A percentile compares a stretch with the other conserved stretches of the same genome.
These are phyloP conservation scores for Dicyrtoma fusca DNA, from an alignment of 2,888 invertebrate species.

Conservation along the genomic window DNA sequence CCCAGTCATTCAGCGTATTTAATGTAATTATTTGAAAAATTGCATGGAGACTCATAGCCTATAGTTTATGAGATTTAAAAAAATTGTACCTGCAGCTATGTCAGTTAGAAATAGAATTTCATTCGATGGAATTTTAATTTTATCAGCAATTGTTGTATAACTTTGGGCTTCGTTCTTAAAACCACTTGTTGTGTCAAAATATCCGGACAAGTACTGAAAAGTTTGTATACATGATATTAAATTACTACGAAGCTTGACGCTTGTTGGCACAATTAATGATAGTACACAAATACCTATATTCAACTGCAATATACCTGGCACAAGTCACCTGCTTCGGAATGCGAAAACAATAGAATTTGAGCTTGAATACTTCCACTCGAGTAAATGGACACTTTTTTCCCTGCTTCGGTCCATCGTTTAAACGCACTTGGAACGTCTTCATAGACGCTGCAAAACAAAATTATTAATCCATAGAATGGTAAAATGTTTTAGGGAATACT, in stretches of 20 bases:
- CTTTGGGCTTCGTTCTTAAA: slow-evolving; percentile 76
- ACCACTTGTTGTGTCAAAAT: slow-evolving; percentile 87
- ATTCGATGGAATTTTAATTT: slow-evolving; percentile 68
- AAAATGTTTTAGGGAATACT: too few species aligned
- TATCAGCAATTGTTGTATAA: slow-evolving; percentile 75
- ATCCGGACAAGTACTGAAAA: slow-evolving; percentile 71
- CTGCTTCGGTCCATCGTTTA: slow-evolving; percentile 71
- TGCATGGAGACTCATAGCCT: too few species aligned
- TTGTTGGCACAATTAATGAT: too few species aligned
- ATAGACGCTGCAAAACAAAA: slow-evolving; percentile 71
- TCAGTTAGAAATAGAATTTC: slow-evolving; percentile 87
- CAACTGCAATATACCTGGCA: too few species aligned
- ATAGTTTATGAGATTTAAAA: too few species aligned
- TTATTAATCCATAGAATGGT: slow-evolving; percentile 11
- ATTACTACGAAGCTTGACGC: too few species aligned
- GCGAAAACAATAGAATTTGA: slow-evolving; percentile 81
- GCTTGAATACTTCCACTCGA: slow-evolving; percentile 91
- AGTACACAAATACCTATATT: too few species aligned
- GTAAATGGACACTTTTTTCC: slow-evolving; percentile 78
- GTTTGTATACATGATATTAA: neutral
- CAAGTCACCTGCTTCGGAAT: slow-evolving; percentile 77
- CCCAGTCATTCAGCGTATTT: too few species aligned
- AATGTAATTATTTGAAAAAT: too few species aligned
- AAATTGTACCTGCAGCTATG: slow-evolving; percentile 70
- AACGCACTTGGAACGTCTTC: slow-evolving; percentile 80